Percentiles rank a stretch among this genome's conserved stretches.
Conservation (phyloP, 2,113 vertebrate species). For the Stegostoma tigrinum region DNA sequence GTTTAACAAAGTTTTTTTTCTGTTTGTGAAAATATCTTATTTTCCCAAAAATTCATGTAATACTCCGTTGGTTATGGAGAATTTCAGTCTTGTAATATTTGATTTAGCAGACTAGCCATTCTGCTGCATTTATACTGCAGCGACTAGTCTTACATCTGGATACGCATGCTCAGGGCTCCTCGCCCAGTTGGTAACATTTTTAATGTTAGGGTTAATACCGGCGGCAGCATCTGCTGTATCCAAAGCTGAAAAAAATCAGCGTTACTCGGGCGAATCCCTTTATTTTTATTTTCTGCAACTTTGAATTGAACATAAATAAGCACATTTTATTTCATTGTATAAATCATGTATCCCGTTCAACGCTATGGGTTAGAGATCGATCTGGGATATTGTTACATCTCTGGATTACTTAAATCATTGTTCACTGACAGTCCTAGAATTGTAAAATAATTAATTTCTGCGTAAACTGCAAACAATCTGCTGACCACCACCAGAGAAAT, state of each 20-base stretch:
- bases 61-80: neutral
- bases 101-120: neutral
- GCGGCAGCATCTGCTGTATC: neutral
- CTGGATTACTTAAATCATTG: neutral
- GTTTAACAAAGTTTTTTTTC: neutral
- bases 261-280: neutral
- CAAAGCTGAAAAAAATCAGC: neutral
- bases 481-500: neutral
- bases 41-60: neutral
- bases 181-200: neutral
- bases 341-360: neutral
- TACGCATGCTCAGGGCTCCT: neutral
- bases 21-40: neutral
- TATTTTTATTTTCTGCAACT: neutral
- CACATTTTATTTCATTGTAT: neutral
- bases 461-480: neutral
- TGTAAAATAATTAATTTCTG: neutral
- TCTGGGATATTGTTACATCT: neutral
- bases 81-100: neutral
- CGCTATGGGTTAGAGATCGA: neutral
- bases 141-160: neutral
- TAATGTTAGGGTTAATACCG: neutral
- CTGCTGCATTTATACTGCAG: neutral
- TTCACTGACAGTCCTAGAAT: neutral
- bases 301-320: neutral